Evolutionary conservation across 2,888 invertebrate genomes (phyloP), one percentile per base, ranked within the genome.

Genomic region (Napeogenes sylphis): DNA sequence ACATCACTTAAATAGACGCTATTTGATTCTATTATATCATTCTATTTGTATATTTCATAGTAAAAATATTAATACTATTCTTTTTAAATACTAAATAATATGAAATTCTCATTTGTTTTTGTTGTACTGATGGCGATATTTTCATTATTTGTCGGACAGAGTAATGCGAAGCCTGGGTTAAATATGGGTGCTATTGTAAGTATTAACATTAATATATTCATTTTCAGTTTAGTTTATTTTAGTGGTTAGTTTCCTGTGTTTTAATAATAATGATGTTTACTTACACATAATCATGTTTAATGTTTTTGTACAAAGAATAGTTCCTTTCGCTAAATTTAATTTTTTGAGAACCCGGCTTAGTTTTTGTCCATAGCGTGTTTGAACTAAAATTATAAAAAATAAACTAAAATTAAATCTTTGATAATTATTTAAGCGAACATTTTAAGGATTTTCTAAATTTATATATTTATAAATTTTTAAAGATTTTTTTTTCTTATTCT

Each of bases 101-200:
- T 79, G 81, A 80, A 79, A 64, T 62, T 81, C 56, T 72, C 75
- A 35, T 65, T 63, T 54, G 14, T 77, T 4, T 65, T 78, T 10
- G 63, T 74, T 21, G 59, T 78, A 61, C 59, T 78, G 30, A 61
- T 78, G 65, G 71, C 71, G 10, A 65, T 76, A 38, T 38, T 79
- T 42, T 71, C 73, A 3, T 53, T 77, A 5, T 65, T 76, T 51
- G 42, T 75, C 59, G 71, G 72, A 3, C 66, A 69, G 10, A 67
- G 68, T 5, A 70, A 66, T 13, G 78, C 75, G 0, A 72, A 68
- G 0, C 79, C 77, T n/a, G 77, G 76, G 62, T 66, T 75, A n/a
- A 72, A 74, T 38, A 61, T 74, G 1, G 62, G 65, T 30, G 68
- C 70, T 4, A 64, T 79, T 45, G 75, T 67, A 54, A 76, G 76